Evolutionary conservation across 2,888 invertebrate genomes (phyloP).

Genomic region (Epinotia nisella): DNA sequence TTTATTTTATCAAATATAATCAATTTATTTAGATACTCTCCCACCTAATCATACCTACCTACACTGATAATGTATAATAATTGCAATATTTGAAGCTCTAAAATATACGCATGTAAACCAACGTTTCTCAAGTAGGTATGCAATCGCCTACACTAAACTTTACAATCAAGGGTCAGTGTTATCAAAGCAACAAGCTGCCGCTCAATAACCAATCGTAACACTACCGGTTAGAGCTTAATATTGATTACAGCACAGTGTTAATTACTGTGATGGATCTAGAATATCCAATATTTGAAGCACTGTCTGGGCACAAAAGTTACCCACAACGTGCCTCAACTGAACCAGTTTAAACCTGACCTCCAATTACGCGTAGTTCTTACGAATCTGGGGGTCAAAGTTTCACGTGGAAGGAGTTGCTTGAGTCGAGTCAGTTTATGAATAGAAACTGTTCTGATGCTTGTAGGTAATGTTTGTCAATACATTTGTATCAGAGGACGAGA

Average conservation of each 20-base stretch:
- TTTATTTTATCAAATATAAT: too few relatives aligned
- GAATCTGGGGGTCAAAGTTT: background rate
- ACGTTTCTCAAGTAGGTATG: conserved; percentile 12
- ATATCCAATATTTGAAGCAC: conserved; percentile 40
- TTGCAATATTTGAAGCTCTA: background rate
- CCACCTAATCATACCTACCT: too few relatives aligned
- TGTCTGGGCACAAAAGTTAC: background rate
- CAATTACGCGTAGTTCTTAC: background rate
- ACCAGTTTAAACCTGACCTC: background rate
- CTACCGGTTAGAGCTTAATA: background rate
- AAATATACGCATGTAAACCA: conserved; percentile 16
- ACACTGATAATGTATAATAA: background rate
- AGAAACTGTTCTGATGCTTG: background rate
- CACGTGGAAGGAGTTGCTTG: background rate
- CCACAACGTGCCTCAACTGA: background rate
- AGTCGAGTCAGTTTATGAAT: background rate
- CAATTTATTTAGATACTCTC: too few relatives aligned
- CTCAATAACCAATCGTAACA: background rate
- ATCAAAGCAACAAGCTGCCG: conserved; percentile 2
- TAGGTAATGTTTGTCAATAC: conserved; percentile 18
- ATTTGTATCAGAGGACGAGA: conserved; percentile 4
- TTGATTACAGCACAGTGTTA: background rate
- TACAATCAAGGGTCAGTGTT: conserved; percentile 30
- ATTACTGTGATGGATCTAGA: conserved; percentile 29
- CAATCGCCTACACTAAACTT: conserved; percentile 23